These are phyloP conservation scores for Apotomis turbidana DNA, from an alignment of 2,888 invertebrate species.

Conservation along the genomic window DNA sequence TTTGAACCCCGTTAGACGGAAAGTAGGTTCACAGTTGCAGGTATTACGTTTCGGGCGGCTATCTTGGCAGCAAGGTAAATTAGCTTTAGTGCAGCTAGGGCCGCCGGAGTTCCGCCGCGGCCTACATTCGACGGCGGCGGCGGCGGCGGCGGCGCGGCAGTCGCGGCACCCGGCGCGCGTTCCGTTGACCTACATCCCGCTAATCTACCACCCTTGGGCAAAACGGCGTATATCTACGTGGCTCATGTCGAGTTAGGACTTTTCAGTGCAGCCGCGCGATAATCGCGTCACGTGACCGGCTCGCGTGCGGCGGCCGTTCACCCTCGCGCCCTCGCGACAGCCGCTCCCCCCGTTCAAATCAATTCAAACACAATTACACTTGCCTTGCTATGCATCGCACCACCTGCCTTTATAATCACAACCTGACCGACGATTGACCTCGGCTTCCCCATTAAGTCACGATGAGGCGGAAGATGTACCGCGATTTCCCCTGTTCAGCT, in stretches of 20 bases:
- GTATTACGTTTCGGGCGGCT: neutral
- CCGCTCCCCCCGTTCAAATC: conserved; percentile 18
- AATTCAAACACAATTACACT: conserved; percentile 40
- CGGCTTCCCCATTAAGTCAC: neutral
- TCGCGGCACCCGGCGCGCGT: conserved; percentile 48
- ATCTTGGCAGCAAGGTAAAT: conserved; percentile 26
- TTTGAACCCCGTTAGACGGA: too few species aligned
- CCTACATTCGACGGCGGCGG: conserved; percentile 39
- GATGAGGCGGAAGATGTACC: neutral
- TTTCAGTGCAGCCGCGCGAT: conserved; percentile 44
- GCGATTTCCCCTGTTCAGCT: too few species aligned
- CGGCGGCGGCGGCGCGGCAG: conserved; percentile 49
- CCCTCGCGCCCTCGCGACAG: conserved; percentile 54
- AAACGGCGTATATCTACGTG: neutral
- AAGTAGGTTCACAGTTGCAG: neutral
- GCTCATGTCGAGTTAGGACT: neutral
- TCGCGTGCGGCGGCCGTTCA: conserved; percentile 70
- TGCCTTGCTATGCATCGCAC: conserved; percentile 24
- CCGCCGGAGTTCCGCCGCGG: conserved; percentile 46
- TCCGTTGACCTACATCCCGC: conserved; percentile 69
- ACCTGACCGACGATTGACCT: neutral
- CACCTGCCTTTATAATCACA: neutral
- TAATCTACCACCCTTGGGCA: neutral
- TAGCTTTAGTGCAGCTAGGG: conserved; percentile 41
- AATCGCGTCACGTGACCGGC: conserved; percentile 73